phyloP scores from a whole-genome alignment of 2,888 invertebrate genomes.

The Zygogramma bicolorata region DNA sequence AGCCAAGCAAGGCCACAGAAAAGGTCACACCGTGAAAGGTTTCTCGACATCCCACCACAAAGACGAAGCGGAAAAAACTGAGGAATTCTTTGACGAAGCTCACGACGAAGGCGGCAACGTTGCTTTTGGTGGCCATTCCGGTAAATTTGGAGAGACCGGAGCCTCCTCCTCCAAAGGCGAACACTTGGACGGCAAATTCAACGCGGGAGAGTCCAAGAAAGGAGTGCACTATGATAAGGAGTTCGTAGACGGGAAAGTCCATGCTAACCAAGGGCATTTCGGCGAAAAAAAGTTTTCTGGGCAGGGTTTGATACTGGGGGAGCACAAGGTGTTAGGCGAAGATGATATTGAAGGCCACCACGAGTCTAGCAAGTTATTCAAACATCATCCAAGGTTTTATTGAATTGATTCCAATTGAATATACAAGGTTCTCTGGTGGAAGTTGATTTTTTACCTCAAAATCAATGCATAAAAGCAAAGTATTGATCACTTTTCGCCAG shows the following conservation, averaged over 20 bases:
- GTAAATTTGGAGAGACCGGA: conserved; percentile 72
- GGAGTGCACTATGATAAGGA: conserved; percentile 71
- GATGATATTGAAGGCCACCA: conserved; percentile 73
- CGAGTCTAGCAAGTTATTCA: conserved; percentile 71
- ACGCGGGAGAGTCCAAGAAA: conserved; percentile 70
- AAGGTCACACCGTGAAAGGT: conserved; percentile 75
- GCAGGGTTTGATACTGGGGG: conserved; percentile 70
- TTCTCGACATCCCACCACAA: conserved; percentile 76
- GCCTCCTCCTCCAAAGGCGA: conserved; percentile 73
- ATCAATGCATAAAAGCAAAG: no score
- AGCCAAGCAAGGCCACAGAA: conserved; percentile 72
- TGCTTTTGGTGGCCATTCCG: conserved; percentile 70
- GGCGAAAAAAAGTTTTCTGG: conserved; percentile 71
- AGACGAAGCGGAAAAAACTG: conserved; percentile 75
- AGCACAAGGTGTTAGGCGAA: conserved; percentile 72
- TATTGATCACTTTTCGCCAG: no score
- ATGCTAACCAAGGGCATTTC: conserved; percentile 72
- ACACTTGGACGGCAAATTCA: conserved; percentile 71
- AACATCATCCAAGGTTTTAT: conserved; percentile 68
- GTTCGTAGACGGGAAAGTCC: conserved; percentile 70
- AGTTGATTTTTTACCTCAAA: background rate
- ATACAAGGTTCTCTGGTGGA: background rate
- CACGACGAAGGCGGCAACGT: conserved; percentile 74
- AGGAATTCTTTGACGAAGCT: conserved; percentile 75
- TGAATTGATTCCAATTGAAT: background rate